A percentile compares a stretch with the other conserved stretches of the same genome.
These are phyloP conservation scores for Agelaius tricolor DNA, from an alignment of 2,113 vertebrate species.

Conservation along the genomic window DNA sequence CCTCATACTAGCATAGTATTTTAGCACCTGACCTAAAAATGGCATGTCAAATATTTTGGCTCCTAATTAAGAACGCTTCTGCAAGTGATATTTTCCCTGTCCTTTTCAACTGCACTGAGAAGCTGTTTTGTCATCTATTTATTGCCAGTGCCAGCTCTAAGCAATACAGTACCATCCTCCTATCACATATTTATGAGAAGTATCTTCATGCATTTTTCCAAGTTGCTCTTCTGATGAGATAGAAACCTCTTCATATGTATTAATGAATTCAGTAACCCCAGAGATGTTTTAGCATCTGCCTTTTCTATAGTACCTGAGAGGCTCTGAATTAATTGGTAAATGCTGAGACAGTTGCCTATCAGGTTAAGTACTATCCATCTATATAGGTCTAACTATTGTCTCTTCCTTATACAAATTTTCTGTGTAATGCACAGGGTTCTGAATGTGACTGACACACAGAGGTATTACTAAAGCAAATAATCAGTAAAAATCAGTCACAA, in stretches of 20 bases:
- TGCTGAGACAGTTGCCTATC: neutral
- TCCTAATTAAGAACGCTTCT: neutral
- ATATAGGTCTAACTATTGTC: neutral
- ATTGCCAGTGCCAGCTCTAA: neutral
- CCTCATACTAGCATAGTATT: neutral
- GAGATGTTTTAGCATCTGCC: neutral
- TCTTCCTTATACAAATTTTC: neutral
- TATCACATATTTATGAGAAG: neutral
- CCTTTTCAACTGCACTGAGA: neutral
- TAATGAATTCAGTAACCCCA: neutral
- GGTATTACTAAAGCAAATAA: neutral
- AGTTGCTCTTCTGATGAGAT: neutral
- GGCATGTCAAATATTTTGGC: neutral
- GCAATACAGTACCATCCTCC: neutral
- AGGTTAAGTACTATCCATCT: neutral
- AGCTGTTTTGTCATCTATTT: neutral
- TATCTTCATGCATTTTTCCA: neutral
- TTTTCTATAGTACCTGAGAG: neutral
- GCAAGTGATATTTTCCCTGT: neutral
- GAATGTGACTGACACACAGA: neutral
- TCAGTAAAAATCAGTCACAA: neutral
- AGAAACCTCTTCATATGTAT: neutral
- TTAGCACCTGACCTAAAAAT: neutral
- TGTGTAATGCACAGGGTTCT: neutral
- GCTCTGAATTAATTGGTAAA: neutral